These are phyloP conservation scores for Bergia puertoricense DNA, from an alignment of 92 coral and sea anemone genomes.

Conservation along the genomic window DNA sequence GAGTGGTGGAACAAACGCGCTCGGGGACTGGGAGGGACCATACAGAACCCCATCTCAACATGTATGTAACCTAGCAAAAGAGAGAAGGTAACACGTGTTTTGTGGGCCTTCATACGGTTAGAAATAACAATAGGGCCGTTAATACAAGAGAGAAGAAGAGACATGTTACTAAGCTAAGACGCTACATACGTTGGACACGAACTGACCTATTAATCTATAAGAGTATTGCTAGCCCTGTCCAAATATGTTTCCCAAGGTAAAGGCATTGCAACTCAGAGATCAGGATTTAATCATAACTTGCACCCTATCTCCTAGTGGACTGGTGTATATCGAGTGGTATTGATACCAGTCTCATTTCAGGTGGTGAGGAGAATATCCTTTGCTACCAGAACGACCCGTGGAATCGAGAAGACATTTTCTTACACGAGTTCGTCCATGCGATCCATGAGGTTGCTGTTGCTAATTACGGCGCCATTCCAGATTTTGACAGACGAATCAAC, in stretches of 20 bases:
- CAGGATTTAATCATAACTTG: neutral
- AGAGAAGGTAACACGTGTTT: neutral
- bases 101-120: neutral
- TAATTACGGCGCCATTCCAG: slow-evolving; percentile 77
- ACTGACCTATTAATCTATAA: too few species aligned
- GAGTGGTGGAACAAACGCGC: slow-evolving; percentile 93
- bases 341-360: slow-evolving; percentile 28
- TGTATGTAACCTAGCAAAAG: slow-evolving; percentile 44
- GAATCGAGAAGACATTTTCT: slow-evolving; percentile 84
- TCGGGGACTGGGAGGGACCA: slow-evolving; percentile 91
- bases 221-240: too few species aligned
- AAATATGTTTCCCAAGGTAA: too few species aligned
- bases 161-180: too few species aligned
- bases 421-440: slow-evolving; percentile 92
- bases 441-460: slow-evolving; percentile 81
- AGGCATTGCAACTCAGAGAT: too few species aligned
- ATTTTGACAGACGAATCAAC: slow-evolving; percentile 70
- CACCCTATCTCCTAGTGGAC: neutral
- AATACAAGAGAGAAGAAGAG: too few species aligned
- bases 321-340: neutral
- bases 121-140: neutral
- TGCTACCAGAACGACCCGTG: slow-evolving; percentile 75
- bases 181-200: too few species aligned
- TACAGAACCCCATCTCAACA: slow-evolving; percentile 79
- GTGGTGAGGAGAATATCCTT: slow-evolving; percentile 92